Percentiles rank a stretch among this genome's conserved stretches.
Conservation (phyloP, 64 coral and sea anemone genomes). For the Dendrophyllia cribrosa region DNA sequence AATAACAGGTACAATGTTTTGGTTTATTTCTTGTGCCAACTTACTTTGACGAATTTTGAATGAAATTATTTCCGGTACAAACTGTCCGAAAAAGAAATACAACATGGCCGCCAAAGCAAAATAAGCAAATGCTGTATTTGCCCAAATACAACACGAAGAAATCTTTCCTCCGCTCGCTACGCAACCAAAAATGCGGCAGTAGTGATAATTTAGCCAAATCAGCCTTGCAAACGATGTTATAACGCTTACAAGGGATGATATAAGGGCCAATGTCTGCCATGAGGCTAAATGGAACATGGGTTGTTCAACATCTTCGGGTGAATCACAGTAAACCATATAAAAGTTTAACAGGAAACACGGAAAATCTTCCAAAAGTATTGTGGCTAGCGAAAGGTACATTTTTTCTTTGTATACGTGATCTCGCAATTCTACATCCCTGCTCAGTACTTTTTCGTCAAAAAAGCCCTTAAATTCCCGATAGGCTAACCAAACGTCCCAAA, state of each 20-base stretch:
- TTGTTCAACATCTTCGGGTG: background rate
- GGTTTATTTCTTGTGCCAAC: background rate
- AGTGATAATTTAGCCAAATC: background rate
- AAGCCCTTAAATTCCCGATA: conserved; percentile 3
- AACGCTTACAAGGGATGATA: background rate
- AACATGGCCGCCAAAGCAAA: background rate
- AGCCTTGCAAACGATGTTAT: background rate
- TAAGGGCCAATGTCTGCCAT: background rate
- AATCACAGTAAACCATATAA: conserved; percentile 8
- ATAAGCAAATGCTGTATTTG: background rate
- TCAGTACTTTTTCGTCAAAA: background rate
- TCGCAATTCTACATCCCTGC: background rate
- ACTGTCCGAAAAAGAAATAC: conserved; percentile 11
- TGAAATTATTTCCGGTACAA: background rate
- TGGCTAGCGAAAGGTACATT: background rate
- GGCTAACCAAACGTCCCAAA: background rate
- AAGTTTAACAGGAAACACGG: background rate
- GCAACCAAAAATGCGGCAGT: background rate
- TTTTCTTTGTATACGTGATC: conserved; percentile 1
- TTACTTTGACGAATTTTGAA: background rate
- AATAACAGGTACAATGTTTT: background rate
- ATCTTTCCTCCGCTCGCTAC: background rate
- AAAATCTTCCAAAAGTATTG: conserved; percentile 8
- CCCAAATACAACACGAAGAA: background rate
- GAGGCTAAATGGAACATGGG: background rate